Conservation (phyloP, 1,140 invertebrate genomes). For the Hydropsyche tenuis region DNA sequence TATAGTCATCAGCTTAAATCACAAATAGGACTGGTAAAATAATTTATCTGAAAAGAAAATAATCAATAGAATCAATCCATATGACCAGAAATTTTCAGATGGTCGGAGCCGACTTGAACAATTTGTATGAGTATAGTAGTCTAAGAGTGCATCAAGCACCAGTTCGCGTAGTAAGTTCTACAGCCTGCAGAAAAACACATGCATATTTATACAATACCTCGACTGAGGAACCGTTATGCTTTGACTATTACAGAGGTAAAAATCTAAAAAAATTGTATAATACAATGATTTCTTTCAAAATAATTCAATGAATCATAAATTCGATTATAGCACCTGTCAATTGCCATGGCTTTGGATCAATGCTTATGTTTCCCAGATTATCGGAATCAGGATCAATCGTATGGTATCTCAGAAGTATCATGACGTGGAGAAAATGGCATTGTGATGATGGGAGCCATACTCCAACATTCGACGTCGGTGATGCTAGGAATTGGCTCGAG, state of each 20-base stretch:
- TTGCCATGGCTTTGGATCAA: conserved; percentile 40
- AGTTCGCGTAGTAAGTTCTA: conserved; percentile 6
- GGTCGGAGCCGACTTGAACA: conserved; percentile 1
- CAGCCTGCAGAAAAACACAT: conserved; percentile 20
- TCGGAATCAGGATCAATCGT: conserved; percentile 38
- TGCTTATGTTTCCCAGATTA: conserved; percentile 43
- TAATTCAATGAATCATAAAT: too few species aligned
- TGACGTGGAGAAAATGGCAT: conserved; percentile 3
- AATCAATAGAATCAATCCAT: too few species aligned
- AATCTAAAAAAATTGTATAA: background rate
- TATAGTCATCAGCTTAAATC: conserved; percentile 32
- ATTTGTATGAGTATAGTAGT: background rate
- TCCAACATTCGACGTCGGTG: background rate
- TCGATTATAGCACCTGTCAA: conserved; percentile 2
- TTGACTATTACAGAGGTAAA: conserved; percentile 17
- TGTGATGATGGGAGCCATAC: conserved; percentile 7
- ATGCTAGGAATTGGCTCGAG: conserved; percentile 25
- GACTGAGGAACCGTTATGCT: background rate
- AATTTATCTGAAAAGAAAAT: too few species aligned
- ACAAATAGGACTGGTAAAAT: conserved; percentile 36
- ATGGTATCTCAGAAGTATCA: conserved; percentile 43
- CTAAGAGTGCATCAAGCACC: conserved; percentile 42
- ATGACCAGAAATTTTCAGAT: too few species aligned
- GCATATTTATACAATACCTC: background rate
- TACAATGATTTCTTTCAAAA: too few species aligned